phyloP scores from a whole-genome alignment of 2,113 vertebrate species.

The Limnothrissa miodon region DNA sequence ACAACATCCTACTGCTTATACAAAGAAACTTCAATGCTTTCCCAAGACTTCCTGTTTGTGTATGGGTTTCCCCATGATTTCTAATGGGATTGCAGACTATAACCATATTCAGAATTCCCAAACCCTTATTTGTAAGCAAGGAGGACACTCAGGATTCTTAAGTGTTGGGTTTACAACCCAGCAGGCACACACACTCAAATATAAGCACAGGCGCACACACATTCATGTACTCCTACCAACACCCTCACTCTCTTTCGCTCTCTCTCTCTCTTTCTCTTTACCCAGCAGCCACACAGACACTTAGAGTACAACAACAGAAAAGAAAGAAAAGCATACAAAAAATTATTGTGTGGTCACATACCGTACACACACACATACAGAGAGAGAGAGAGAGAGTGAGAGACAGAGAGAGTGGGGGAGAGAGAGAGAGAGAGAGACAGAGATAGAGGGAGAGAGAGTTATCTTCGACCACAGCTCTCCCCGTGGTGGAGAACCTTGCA shows the following conservation, averaged over 20 bases:
- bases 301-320: not conserved
- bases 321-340: not conserved
- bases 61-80: not conserved
- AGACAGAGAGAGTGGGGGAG: too few species aligned
- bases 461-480: slow-evolving; percentile 40
- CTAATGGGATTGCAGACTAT: not conserved
- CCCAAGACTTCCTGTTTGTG: not conserved
- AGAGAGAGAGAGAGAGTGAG: too few species aligned
- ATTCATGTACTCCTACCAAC: too few species aligned
- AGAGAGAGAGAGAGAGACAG: too few species aligned
- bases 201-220: not conserved
- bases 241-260: too few species aligned
- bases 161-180: not conserved
- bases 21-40: slow-evolving; percentile 33
- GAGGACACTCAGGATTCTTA: not conserved
- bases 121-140: not conserved
- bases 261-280: not conserved
- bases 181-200: not conserved
- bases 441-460: too few species aligned
- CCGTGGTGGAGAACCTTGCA: slow-evolving; percentile 37
- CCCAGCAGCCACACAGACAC: not conserved
- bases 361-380: slow-evolving; percentile 10
- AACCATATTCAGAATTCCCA: not conserved
- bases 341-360: not conserved
- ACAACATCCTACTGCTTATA: slow-evolving; percentile 42